phyloP scores from a whole-genome alignment of 53 echinoderm and acorn worm species.

The Patiria pectinifera region DNA sequence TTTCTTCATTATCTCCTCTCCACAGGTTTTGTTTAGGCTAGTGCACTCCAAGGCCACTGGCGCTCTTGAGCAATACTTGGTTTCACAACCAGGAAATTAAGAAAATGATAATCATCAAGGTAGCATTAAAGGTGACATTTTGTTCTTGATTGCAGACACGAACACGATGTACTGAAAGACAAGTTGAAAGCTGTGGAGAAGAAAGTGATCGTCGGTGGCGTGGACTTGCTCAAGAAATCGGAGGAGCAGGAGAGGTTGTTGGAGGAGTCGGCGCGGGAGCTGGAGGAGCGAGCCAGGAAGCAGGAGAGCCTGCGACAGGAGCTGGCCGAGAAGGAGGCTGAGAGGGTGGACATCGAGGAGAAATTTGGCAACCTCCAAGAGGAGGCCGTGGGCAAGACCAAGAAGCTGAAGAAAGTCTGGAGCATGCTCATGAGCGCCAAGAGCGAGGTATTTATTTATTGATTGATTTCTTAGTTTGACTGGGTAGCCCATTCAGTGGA shows the following conservation, averaged over 20 bases:
- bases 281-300: slow-evolving; percentile 80
- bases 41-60: not conserved
- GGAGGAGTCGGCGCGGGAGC: slow-evolving; percentile 89
- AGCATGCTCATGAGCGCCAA: slow-evolving; percentile 98
- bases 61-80: too few relatives aligned
- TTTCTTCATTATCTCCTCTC: not conserved
- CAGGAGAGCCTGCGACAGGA: slow-evolving; percentile 87
- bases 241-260: slow-evolving; percentile 93
- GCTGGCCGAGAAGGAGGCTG: slow-evolving; percentile 91
- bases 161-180: slow-evolving; percentile 82
- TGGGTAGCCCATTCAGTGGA: too few relatives aligned
- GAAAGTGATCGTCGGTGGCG: slow-evolving; percentile 96
- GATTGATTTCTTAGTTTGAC: too few relatives aligned
- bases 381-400: slow-evolving; percentile 94
- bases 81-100: too few relatives aligned
- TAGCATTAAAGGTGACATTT: too few relatives aligned
- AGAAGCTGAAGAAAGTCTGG: slow-evolving; percentile 99
- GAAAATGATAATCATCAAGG: too few relatives aligned
- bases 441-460: slow-evolving; percentile 37
- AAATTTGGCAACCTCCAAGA: slow-evolving; percentile 93
- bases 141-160: slow-evolving; percentile 68
- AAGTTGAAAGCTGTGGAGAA: slow-evolving; percentile 93
- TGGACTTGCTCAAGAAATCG: slow-evolving; percentile 89
- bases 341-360: slow-evolving; percentile 91
- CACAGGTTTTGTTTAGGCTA: not conserved